Evolutionary conservation across 2,113 vertebrate genomes (phyloP), one percentile per base, ranked within the genome.

Genomic region (Rhinopomastus cyanomelas): DNA sequence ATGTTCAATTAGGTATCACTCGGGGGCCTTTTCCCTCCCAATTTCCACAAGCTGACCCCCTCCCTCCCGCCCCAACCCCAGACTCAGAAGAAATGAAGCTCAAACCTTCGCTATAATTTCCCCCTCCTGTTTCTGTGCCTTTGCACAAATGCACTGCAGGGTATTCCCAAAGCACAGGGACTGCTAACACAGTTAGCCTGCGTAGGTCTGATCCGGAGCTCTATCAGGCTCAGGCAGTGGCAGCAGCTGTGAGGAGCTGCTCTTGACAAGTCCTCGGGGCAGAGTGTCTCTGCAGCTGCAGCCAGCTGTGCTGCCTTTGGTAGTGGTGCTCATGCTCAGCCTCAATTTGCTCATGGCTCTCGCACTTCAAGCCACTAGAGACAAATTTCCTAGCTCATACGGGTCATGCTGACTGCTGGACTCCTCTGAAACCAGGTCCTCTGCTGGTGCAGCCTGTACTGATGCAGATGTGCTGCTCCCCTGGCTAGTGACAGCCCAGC

Each of bases 401-500:
- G 2, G 15, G 25, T 48, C 19, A 17, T 32, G 22, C 11, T 65
- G 56, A 32, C 26, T 18, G 5, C 22, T 6, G 26, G 10, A 6
- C 12, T 71, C 7, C 27, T 67, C 29, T 44, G 19, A 67, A 88
- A 53, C 22, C 36, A 52, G n/a, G 2, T 67, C 4, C 27, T 77
- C 10, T 53, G 34, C 12, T 57, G 8, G 21, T 29, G 12, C 12
- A 67, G n/a, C 64, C 61, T 21, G 14, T 48, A 29, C 21, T 52
- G n/a, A 37, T 39, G 59, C n/a, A 80, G 39, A n/a, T 0, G 0
- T 14, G 4, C 16, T 52, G 6, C 16, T 53, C 16, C 30, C 12
- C 4, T 12, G 42, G 12, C 30, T 49, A 32, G 5, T 11, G 32
- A 48, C 15, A 46, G 34, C 20, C 15, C 21, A 30, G 55, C 30